phyloP scores from a whole-genome alignment of 2,888 invertebrate genomes.

The Scrobipalpa costella region DNA sequence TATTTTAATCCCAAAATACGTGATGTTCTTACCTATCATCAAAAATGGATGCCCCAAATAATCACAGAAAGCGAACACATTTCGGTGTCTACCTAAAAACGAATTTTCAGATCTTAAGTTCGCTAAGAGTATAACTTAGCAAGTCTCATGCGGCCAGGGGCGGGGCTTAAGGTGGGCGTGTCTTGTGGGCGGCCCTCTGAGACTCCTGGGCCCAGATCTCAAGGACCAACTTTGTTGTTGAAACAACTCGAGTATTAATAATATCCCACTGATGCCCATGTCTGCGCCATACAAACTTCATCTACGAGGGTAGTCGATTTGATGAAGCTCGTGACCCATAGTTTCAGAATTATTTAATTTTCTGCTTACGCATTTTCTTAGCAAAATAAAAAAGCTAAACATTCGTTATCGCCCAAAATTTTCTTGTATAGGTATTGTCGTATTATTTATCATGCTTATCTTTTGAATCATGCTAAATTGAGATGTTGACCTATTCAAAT shows the following conservation, averaged over 20 bases:
- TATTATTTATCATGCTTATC: no score
- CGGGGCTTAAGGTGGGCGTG: conserved; percentile 69
- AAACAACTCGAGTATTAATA: conserved; percentile 47
- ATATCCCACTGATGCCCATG: conserved; percentile 32
- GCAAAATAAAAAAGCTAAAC: no score
- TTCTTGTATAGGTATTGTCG: no score
- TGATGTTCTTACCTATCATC: not conserved
- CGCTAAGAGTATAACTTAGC: conserved; percentile 53
- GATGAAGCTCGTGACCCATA: not conserved
- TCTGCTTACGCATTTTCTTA: no score
- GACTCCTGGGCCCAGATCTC: conserved; percentile 62
- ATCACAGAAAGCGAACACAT: not conserved
- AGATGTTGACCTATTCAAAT: no score
- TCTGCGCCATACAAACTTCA: conserved; percentile 11
- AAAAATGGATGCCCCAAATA: not conserved
- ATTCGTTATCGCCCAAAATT: no score
- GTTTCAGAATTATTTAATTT: not conserved
- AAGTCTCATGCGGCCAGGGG: conserved; percentile 66
- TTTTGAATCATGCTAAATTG: no score
- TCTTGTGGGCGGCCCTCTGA: conserved; percentile 60
- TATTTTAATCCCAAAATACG: no score
- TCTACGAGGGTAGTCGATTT: not conserved
- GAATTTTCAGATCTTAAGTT: conserved; percentile 50
- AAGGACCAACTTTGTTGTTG: conserved; percentile 61
- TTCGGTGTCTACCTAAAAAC: conserved; percentile 18